These are phyloP conservation scores for Chrysolina oricalcia DNA, from an alignment of 2,888 invertebrate genomes.

Conservation along the genomic window DNA sequence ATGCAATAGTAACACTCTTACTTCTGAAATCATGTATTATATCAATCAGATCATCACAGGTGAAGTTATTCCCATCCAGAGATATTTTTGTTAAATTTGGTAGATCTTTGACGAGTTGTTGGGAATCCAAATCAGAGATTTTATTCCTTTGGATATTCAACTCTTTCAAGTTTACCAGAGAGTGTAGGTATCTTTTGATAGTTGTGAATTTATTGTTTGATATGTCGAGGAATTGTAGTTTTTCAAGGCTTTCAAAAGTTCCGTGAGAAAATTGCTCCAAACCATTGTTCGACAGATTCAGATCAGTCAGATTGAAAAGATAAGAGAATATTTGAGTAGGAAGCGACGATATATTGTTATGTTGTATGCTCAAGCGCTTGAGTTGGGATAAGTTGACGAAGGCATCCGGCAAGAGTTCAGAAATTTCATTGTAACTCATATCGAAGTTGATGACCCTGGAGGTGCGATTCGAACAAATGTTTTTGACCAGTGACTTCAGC, in stretches of 20 bases:
- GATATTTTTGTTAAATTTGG: conserved; percentile 7
- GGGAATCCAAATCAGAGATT: conserved; percentile 19
- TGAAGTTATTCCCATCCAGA: conserved; percentile 33
- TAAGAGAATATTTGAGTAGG: conserved; percentile 31
- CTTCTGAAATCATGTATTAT: conserved; percentile 11
- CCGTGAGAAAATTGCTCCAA: conserved; percentile 38
- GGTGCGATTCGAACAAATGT: not conserved
- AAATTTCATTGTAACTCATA: conserved; percentile 19
- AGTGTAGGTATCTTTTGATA: conserved; percentile 31
- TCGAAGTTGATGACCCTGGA: conserved; percentile 1
- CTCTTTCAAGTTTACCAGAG: conserved; percentile 26
- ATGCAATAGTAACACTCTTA: not conserved
- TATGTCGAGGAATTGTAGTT: conserved; percentile 35
- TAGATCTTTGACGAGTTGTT: conserved; percentile 18
- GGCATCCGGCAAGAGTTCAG: not conserved
- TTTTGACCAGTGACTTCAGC: not conserved
- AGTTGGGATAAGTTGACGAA: conserved; percentile 4
- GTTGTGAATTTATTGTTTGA: conserved; percentile 32
- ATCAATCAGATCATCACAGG: conserved; percentile 32
- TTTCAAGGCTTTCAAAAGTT: conserved; percentile 34
- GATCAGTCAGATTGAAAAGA: conserved; percentile 17
- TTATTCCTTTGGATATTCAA: conserved; percentile 39
- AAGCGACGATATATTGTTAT: conserved; percentile 39
- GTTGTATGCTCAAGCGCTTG: conserved; percentile 8
- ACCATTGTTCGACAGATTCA: conserved; percentile 40